These are phyloP conservation scores for Rallus crepitans DNA, from an alignment of 2,797 vertebrate species.

Conservation along the genomic window DNA sequence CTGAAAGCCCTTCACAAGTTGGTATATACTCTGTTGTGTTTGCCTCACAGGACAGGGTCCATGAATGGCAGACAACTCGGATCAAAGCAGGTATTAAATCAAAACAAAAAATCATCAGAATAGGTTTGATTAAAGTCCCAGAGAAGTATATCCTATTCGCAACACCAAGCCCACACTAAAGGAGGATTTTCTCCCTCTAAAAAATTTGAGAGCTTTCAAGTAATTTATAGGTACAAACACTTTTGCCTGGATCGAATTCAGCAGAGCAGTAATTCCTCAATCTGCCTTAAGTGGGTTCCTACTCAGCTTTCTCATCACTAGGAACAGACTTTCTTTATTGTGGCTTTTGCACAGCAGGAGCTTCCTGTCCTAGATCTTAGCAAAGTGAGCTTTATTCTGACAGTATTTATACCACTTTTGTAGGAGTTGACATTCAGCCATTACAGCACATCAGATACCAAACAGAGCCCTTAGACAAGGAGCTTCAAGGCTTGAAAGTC, in stretches of 20 bases:
- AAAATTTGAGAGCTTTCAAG: not conserved
- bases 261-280: not conserved
- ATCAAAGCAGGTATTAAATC: not conserved
- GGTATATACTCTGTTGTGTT: not conserved
- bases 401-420: not conserved
- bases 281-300: not conserved
- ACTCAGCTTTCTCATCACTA: not conserved
- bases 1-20: not conserved
- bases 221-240: not conserved
- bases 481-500: not conserved
- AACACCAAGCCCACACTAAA: not conserved
- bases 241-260: not conserved
- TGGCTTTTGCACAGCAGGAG: not conserved
- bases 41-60: not conserved
- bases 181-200: fast-evolving
- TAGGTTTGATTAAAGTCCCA: not conserved
- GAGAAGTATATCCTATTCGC: not conserved
- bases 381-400: not conserved
- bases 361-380: slow-evolving; percentile 5
- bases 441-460: not conserved
- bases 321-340: not conserved
- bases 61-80: not conserved
- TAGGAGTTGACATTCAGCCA: not conserved
- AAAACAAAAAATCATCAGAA: not conserved
- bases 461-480: not conserved